Conservation (phyloP, 2,113 vertebrate species). For the Chrysochloris asiatica region DNA sequence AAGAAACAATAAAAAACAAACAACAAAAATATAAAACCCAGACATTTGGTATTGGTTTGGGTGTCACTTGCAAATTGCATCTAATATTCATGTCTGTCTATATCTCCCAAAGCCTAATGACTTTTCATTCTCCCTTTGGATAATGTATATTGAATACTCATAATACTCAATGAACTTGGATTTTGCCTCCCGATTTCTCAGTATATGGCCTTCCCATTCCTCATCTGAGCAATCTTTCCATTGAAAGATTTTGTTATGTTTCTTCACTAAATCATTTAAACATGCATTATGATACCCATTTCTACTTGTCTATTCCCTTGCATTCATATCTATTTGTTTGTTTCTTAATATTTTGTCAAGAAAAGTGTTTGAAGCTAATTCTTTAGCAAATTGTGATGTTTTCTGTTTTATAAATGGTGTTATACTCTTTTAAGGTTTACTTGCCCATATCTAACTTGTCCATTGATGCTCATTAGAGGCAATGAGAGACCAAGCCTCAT, state of each 20-base stretch:
- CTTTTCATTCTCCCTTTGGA: neutral
- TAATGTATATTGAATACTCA: neutral
- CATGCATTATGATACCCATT: neutral
- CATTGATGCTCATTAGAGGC: neutral
- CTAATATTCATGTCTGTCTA: neutral
- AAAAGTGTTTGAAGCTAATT: constrained; percentile 10
- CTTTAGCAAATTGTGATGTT: neutral
- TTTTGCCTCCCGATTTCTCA: neutral
- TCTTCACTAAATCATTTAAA: constrained; percentile 36
- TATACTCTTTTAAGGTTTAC: neutral
- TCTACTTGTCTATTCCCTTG: neutral
- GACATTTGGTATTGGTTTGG: neutral
- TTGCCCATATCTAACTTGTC: neutral
- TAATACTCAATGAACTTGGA: neutral
- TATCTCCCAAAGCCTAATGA: neutral
- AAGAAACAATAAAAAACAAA: neutral
- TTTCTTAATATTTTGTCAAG: constrained; percentile 24
- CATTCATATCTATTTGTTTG: constrained; percentile 5
- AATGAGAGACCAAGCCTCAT: neutral
- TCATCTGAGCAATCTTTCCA: neutral
- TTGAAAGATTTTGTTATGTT: neutral
- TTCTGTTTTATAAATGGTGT: constrained; percentile 30
- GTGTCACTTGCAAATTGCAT: neutral
- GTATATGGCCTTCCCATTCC: neutral
- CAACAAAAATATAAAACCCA: neutral